Conservation (phyloP, 2,113 vertebrate genomes). For the Pomatorhinus ruficollis region DNA sequence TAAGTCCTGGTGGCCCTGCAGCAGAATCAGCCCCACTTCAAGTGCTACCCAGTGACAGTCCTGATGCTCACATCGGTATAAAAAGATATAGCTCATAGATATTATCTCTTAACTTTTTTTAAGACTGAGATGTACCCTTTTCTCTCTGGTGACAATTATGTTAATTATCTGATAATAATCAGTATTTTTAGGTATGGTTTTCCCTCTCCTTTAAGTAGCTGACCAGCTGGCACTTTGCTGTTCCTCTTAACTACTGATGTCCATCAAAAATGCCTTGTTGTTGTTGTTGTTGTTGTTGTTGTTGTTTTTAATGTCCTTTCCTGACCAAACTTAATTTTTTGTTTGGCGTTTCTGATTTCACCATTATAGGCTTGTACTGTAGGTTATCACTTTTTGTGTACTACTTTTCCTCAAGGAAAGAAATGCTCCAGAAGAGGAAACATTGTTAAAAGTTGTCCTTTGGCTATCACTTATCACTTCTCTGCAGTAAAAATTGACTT, state of each 20-base stretch:
- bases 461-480: not conserved
- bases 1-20: not conserved
- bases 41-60: not conserved
- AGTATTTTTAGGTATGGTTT: not conserved
- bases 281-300: not conserved
- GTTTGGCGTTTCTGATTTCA: not conserved
- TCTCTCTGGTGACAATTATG: not conserved
- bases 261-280: not conserved
- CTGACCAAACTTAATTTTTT: not conserved
- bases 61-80: not conserved
- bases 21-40: not conserved
- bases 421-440: not conserved
- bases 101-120: not conserved
- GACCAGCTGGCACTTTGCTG: not conserved
- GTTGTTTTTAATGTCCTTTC: not conserved
- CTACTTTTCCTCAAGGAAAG: not conserved
- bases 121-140: not conserved
- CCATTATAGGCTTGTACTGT: not conserved
- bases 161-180: not conserved
- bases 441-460: not conserved
- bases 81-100: not conserved
- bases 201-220: not conserved
- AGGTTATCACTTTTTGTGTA: not conserved
- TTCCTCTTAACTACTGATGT: not conserved
- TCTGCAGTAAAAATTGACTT: not conserved